These are phyloP conservation scores for Lypha dubia DNA, from an alignment of 2,888 invertebrate genomes.

Conservation along the genomic window DNA sequence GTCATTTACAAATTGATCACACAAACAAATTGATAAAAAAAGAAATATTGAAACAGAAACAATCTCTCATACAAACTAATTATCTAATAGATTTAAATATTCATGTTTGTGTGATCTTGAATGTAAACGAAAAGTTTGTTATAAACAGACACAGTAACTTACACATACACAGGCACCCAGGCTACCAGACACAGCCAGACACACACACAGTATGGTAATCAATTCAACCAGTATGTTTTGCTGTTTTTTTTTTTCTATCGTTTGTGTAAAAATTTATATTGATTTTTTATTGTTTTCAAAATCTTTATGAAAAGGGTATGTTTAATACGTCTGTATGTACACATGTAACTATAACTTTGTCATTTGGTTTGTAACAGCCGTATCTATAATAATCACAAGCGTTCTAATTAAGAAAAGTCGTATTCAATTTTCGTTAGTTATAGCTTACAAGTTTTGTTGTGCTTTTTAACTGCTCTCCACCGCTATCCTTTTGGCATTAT, in stretches of 20 bases:
- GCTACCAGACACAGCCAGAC: no score
- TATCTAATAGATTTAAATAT: slow-evolving; percentile 6
- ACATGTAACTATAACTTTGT: background rate
- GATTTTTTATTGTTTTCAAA: background rate
- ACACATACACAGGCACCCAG: slow-evolving; percentile 5
- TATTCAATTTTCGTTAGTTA: no score
- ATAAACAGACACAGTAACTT: background rate
- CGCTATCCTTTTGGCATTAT: no score
- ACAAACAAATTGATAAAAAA: slow-evolving; percentile 46
- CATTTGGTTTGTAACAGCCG: background rate
- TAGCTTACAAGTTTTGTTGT: no score
- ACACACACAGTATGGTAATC: slow-evolving; percentile 31
- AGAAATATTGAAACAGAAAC: slow-evolving; percentile 13
- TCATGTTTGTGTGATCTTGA: background rate
- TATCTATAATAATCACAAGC: no score
- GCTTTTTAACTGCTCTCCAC: no score
- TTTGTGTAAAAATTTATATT: slow-evolving; percentile 5
- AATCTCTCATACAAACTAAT: background rate
- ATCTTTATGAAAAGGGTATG: background rate
- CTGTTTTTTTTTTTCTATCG: background rate
- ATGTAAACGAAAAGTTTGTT: slow-evolving; percentile 4
- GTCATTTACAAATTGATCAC: slow-evolving; percentile 54
- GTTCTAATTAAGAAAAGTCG: no score
- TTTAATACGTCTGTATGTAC: background rate
- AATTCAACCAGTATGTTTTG: slow-evolving; percentile 17